phyloP scores from a whole-genome alignment of 2,113 vertebrate genomes.

The Cephalopterus ornatus region DNA sequence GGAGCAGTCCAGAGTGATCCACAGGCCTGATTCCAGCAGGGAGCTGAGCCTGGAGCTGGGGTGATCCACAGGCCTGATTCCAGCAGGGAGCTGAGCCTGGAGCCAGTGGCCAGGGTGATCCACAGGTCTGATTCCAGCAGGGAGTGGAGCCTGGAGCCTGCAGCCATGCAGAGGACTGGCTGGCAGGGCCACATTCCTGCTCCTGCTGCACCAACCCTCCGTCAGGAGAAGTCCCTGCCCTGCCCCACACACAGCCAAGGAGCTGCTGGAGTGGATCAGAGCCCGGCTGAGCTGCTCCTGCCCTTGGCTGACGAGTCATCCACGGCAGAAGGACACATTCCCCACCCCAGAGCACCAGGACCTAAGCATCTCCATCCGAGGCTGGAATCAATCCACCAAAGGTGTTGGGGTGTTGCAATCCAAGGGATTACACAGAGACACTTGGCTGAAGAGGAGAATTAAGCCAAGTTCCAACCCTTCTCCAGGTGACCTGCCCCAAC shows the following conservation, averaged over 20 bases:
- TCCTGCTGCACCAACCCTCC: background rate
- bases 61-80: too few relatives aligned
- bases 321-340: rapidly evolving
- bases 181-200: slow-evolving; percentile 9
- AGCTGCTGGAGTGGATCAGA: background rate
- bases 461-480: background rate
- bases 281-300: background rate
- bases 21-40: background rate
- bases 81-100: too few relatives aligned
- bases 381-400: background rate
- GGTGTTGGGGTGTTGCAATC: background rate
- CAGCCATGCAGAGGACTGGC: background rate
- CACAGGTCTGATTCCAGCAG: rapidly evolving
- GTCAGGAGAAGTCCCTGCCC: background rate
- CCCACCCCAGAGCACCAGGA: rapidly evolving
- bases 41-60: background rate
- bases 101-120: background rate
- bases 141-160: background rate
- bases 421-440: rapidly evolving
- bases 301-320: background rate
- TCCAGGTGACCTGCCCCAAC: background rate
- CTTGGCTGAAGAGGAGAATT: rapidly evolving
- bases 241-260: background rate
- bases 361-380: background rate
- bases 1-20: rapidly evolving